A percentile compares a stretch with the other conserved stretches of the same genome.
Evolutionary conservation across 2,797 vertebrate species (phyloP).

Genomic region (Silurus lanzhouensis): DNA sequence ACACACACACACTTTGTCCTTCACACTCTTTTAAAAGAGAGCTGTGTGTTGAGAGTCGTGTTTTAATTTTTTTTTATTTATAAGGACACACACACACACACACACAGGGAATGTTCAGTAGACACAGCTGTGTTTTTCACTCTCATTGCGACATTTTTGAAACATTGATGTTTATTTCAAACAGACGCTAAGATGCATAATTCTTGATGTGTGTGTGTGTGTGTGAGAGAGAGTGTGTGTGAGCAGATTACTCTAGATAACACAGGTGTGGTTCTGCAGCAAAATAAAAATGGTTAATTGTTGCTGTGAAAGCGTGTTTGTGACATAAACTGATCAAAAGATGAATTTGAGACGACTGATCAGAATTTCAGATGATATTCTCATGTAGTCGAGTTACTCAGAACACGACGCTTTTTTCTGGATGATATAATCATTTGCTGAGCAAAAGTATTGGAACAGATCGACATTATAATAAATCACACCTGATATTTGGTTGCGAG

Average conservation of each 20-base stretch:
- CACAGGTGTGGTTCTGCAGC: background rate
- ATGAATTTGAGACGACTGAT: no score
- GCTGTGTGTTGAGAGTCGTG: no score
- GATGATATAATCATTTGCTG: no score
- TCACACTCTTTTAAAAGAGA: no score
- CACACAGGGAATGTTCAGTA: background rate
- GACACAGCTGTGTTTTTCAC: background rate
- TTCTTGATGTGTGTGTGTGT: background rate
- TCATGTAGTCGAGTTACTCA: no score
- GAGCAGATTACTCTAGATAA: background rate
- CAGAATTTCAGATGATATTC: no score
- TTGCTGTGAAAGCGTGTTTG: background rate
- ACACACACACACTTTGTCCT: background rate
- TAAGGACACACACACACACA: background rate
- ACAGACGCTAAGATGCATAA: background rate
- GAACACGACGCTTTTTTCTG: no score
- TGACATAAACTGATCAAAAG: no score
- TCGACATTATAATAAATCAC: no score
- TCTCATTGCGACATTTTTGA: background rate
- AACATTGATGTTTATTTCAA: background rate
- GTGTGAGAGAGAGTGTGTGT: background rate
- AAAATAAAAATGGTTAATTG: background rate
- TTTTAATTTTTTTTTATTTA: no score
- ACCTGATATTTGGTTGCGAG: no score
- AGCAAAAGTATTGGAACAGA: no score